Conservation (phyloP, 2,797 vertebrate genomes). For the Eospalax fontanierii region DNA sequence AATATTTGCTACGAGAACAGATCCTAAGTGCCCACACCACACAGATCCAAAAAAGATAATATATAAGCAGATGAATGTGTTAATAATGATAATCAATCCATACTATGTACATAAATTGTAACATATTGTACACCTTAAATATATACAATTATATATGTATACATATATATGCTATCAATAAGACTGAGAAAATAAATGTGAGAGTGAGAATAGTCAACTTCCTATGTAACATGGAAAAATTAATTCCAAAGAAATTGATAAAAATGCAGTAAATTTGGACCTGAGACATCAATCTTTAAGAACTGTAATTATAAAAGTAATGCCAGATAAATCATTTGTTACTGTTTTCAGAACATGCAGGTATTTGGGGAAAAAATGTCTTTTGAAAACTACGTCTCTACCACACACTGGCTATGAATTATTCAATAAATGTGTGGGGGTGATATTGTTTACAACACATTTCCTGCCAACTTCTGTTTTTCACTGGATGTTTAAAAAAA, state of each 20-base stretch:
- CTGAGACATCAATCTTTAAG: conserved; percentile 71
- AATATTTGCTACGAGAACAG: neutral
- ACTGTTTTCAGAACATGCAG: conserved; percentile 75
- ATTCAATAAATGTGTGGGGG: conserved; percentile 70
- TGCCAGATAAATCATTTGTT: conserved; percentile 83
- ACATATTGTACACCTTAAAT: neutral
- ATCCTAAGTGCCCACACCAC: neutral
- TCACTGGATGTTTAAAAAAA: conserved; percentile 81
- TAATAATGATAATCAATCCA: neutral
- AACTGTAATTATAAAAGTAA: conserved; percentile 78
- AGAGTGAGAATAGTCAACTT: conserved; percentile 56
- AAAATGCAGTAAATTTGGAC: conserved; percentile 78
- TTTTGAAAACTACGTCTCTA: conserved; percentile 83
- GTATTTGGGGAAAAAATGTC: conserved; percentile 68
- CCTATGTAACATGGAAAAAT: conserved; percentile 67
- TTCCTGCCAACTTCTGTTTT: conserved; percentile 85
- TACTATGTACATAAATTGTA: neutral
- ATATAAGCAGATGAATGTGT: neutral
- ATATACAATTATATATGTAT: neutral
- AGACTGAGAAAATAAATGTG: conserved; percentile 55
- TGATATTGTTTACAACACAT: conserved; percentile 82
- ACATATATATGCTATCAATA: neutral
- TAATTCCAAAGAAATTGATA: conserved; percentile 76
- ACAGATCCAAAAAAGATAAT: neutral
- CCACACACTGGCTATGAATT: conserved; percentile 81